Base-by-base conservation (phyloP, 2,797 vertebrate genomes). In the Leucoraja ocellata region DNA sequence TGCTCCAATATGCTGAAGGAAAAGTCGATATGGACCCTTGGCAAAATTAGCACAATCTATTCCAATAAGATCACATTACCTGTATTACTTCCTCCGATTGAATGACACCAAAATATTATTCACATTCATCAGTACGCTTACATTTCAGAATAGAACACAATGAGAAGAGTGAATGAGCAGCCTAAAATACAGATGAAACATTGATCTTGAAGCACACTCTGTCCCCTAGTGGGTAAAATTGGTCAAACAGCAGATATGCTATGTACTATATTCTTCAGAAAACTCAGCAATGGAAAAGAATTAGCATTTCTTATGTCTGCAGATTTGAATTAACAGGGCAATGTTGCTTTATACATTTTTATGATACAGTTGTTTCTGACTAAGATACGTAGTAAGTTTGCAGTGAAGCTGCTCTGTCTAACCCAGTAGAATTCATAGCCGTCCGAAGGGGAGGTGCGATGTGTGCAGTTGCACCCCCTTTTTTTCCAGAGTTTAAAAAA, bases 291-390 rank as follows among this genome's bases (percentile, higher is more conserved):
- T 36, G 78, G 32, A 28, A n/a, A 77, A 32, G 28, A 10, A 77
- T 78, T 78, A 78, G 77, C 77, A 32, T 78, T 78, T 81, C 46
- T 46, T 81, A 81, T 54, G 36, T 18, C 21, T 54, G 79, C 79
- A 81, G 16, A 39, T 46, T 54, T 81, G 16, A 46, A 39, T 23
- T 8, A 54, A 81, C 18, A 54, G 16, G 18, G 79, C 79, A 81
- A 81, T 46, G 79, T 7, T 81, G 79, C 39, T 81, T 81, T 81
- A 21, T 46, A 81, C 79, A 81, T 81, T 46, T 81, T 81, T 81
- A 81, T 54, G 39, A 54, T 81, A 8, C 18, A 46, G 0, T 23
- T 23, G 14, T 81, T 81, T 81, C 25, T 11, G 5, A 83, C 18
- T 54, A 61, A 83, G 54, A 11, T 58, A 58, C 46, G 28, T 25